Base-by-base conservation (phyloP, 2,888 invertebrate species). In the Cylindroiulus punctatus region DNA sequence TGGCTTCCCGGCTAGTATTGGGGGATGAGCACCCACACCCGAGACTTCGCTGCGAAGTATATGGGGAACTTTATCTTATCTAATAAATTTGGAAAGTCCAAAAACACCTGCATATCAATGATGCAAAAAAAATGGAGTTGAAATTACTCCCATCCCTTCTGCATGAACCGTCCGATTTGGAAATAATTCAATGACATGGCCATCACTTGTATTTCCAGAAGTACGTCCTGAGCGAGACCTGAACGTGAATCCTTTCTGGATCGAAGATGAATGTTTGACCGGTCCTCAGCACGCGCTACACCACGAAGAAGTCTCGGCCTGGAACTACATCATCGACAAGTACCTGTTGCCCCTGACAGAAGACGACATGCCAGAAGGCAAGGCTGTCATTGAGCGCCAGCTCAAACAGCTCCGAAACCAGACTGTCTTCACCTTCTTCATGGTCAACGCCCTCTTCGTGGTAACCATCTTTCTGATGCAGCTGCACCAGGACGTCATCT, bases 391-490 rank as follows among this genome's bases (percentile, higher is more conserved):
- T 19, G 65, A 88, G 47, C 84, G 76, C 12, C 90, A 90, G 14
- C 89, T 93, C 84, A 89, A 90, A 47, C 91, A 91, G 52, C 89
- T 93, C 76, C 89, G 92, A 81, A 92, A 93, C 89, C 91, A 91
- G 87, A 90, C 89, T 17, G 90, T 90, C n/a, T 91, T 91, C 87
- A 90, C 90, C 44, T 92, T 92, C 90, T 90, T 92, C 88, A 93
- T 93, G 92, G 89, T 93, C 85, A 93, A 93, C 89, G 91, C 92
- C 83, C 90, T 93, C 17, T 93, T 92, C 90, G 92, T 93, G 82
- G 91, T 93, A 84, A 91, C 92, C 85, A 91, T 93, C 12, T 91
- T 93, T 86, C 91, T 93, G 87, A 90, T 93, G 47, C 93, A 93
- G 89, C 89, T 92, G 86, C 91, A 92, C 88, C 92, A 92, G 89